Conservation (phyloP, 2,113 vertebrate species). For the Todiramphus chloris region DNA sequence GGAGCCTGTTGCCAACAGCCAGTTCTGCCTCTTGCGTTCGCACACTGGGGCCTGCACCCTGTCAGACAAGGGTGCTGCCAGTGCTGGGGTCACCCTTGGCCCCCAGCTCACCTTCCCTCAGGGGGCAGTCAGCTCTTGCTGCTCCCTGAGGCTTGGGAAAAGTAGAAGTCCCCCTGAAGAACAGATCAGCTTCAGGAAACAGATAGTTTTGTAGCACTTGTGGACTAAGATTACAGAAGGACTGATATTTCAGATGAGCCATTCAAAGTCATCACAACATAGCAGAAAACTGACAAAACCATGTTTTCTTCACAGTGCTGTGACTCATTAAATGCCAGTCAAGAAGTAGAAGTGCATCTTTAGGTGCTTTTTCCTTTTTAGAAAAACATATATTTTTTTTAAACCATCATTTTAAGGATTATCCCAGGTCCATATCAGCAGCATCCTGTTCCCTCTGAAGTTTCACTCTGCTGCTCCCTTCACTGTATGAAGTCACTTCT, state of each 20-base stretch:
- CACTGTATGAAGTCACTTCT: neutral
- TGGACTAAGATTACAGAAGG: neutral
- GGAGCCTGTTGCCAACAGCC: too few relatives aligned
- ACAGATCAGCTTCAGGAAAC: neutral
- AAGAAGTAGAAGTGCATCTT: neutral
- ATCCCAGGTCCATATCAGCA: neutral
- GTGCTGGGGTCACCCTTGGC: neutral
- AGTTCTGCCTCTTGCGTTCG: rapidly evolving
- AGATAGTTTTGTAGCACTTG: neutral
- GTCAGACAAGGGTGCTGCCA: rapidly evolving
- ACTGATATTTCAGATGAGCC: neutral
- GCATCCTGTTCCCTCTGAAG: neutral
- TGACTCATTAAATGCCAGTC: neutral
- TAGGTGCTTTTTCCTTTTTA: neutral
- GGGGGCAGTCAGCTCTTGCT: rapidly evolving
- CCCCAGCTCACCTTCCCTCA: neutral
- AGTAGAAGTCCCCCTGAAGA: neutral
- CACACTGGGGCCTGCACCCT: neutral
- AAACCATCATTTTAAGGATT: neutral
- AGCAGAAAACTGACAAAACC: neutral
- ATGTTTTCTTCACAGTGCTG: neutral
- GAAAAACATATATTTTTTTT: neutral
- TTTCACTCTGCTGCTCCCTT: neutral
- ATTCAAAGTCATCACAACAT: neutral
- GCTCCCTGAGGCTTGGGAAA: neutral